Percentiles rank a stretch among this genome's conserved stretches.
Evolutionary conservation across 2,888 invertebrate genomes (phyloP).

Genomic region (Marasmarcha lunaedactyla): DNA sequence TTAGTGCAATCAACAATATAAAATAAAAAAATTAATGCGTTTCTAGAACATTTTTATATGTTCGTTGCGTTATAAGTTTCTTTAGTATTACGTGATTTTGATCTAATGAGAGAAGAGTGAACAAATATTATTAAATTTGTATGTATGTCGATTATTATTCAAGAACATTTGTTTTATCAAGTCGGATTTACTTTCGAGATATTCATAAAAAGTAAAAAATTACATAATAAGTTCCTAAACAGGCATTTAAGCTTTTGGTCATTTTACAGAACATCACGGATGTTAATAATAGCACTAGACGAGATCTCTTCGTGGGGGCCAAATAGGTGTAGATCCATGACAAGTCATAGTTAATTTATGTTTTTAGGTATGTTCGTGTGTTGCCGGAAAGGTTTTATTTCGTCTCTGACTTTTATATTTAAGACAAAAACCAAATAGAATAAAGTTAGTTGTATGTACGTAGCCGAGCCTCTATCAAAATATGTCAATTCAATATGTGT

Average conservation of each 20-base stretch:
- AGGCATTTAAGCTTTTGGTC: slow-evolving; percentile 22
- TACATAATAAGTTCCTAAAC: slow-evolving; percentile 23
- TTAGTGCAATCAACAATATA: background rate
- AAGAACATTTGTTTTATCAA: no score
- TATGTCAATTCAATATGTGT: background rate
- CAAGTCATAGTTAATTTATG: slow-evolving; percentile 37
- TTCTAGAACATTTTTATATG: background rate
- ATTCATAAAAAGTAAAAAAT: no score
- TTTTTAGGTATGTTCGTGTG: slow-evolving; percentile 9
- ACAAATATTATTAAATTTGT: no score
- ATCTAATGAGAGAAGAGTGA: no score
- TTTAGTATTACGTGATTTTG: background rate
- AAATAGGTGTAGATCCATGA: slow-evolving; percentile 64
- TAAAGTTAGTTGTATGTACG: no score
- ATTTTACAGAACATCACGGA: background rate
- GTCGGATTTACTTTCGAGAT: no score
- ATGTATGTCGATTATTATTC: no score
- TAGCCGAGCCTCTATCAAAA: background rate
- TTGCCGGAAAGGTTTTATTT: background rate
- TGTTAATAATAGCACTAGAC: slow-evolving; percentile 17
- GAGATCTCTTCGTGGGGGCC: slow-evolving; percentile 59
- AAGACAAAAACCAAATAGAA: no score
- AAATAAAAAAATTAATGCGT: no score
- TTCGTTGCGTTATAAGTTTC: background rate
- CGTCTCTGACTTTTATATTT: no score